Base-by-base conservation (phyloP, 2,113 vertebrate species). In the Dunckerocampus dactyliophorus region DNA sequence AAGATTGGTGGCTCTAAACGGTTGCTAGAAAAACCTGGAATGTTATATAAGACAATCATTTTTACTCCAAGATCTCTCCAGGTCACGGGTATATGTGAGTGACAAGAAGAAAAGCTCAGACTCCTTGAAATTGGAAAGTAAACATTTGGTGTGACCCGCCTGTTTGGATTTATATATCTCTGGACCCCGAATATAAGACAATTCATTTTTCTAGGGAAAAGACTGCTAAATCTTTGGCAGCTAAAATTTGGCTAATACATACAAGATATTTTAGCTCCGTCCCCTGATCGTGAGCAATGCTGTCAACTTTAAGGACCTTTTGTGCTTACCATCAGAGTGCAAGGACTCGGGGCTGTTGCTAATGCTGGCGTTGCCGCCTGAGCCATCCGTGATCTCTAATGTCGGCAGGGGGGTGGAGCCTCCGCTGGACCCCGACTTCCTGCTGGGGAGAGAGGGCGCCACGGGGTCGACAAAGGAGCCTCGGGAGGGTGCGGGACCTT, bases 271-370 rank as follows among this genome's bases (percentile, higher is more conserved):
- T 43, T 34, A 34, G 47, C 20, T 49, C 47, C 47, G 3, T 3
- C 17, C 20, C 17, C 47, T 9, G 7, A 21, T 15, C 11, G 11
- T 20, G n/a, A 49, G 2, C 17, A 15, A 34, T 34, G 31, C 24
- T 28, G 24, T 28, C 24, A 3, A 28, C 24, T 28, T 34, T 34
- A 34, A 34, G 31, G 7, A 34, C 5, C 31, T 34, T 34, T 34
- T 34, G 3, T 13, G 39, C 81, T 83, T 70, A 93, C 93, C 90
- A 8, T 93, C 92, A 3, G 12, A 72, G 50, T 88, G 82, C 1
- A 79, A 43, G 49, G 69, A 67, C 28, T 95, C 92, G 0, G 82
- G 82, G 67, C 59, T 63, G 87, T 49, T 60, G 85, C 50, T 20
- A 14, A 67, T 31, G 47, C 50, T 80, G 56, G 66, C 65, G 72